Evolutionary conservation across 2,888 invertebrate genomes (phyloP), one percentile per base, ranked within the genome.

Genomic region (Chromoteleia sp.): DNA sequence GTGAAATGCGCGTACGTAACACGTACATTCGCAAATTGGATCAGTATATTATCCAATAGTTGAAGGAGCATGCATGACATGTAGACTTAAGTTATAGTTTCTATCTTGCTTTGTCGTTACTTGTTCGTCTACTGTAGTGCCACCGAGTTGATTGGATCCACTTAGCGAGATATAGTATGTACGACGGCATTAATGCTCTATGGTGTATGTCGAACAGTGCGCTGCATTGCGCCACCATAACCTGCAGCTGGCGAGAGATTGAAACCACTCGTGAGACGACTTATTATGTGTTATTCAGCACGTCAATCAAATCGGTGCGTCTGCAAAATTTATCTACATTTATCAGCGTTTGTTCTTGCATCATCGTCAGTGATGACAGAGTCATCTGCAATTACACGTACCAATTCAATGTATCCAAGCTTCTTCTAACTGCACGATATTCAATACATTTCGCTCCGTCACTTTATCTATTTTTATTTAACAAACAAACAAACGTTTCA

Each of bases 141-240:
- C 87, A 88, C 88, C 85, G 89, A 89, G 89, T 90, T 91, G 90
- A 91, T 91, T 91, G 90, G 91, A 90, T 91, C 91, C 91, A 91
- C 91, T 91, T 91, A 91, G 89, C 88, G 86, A 88, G 86, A 87
- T 89, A 89, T 88, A 88, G 87, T 70, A 74, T 68, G 76, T 83
- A 88, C 86, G 84, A 87, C 86, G 88, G 88, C 91, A 88, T 90
- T 91, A 89, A 89, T 88, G 89, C 87, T 91, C 88, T 89, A 90
- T 89, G 90, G 90, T 89, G 88, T 89, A 91, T 88, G 87, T 85
- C 88, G 79, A 88, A 76, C 52, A 76, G 68, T 56, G 36, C 67
- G 75, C 71, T 67, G 77, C 73, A 77, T 85, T 84, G 85, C 87
- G 85, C 87, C 87, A 87, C 88, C 88, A 87, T 88, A 88, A 87